Conservation (phyloP, 2,888 invertebrate species). For the Heliconius ismenius region DNA sequence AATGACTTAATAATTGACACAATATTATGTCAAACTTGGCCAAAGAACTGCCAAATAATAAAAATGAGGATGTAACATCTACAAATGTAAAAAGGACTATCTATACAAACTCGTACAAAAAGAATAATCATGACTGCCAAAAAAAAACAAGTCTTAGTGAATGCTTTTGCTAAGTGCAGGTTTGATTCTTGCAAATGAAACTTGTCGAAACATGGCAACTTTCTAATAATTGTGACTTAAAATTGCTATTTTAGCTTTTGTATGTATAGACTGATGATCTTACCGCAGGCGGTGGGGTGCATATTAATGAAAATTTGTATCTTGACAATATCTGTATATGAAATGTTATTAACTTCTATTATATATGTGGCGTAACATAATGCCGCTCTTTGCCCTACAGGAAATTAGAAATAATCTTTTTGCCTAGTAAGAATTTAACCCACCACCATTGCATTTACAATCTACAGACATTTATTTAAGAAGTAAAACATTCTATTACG, state of each 20-base stretch:
- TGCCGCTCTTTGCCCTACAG: not conserved
- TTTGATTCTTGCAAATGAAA: slow-evolving; percentile 1
- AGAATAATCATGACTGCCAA: not conserved
- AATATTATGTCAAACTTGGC: slow-evolving; percentile 11
- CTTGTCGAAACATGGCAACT: not conserved
- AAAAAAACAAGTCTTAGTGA: not conserved
- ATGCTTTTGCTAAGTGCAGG: not conserved
- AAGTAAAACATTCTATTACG: not conserved
- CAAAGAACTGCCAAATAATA: slow-evolving; percentile 20
- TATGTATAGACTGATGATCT: slow-evolving; percentile 16
- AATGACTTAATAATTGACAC: not conserved
- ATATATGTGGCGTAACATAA: not conserved
- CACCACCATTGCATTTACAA: not conserved
- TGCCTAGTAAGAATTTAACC: not conserved
- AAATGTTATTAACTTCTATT: not conserved
- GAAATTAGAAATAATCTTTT: not conserved
- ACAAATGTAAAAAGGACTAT: not conserved
- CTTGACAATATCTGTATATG: not conserved
- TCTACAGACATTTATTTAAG: not conserved
- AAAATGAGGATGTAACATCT: not conserved
- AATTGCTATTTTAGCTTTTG: not conserved
- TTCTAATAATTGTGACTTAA: not conserved
- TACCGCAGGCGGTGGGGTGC: slow-evolving; percentile 17
- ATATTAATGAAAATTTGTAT: not conserved
- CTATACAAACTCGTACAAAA: not conserved